Evolutionary conservation across 2,888 invertebrate genomes (phyloP).

Genomic region (Latrodectus elegans): DNA sequence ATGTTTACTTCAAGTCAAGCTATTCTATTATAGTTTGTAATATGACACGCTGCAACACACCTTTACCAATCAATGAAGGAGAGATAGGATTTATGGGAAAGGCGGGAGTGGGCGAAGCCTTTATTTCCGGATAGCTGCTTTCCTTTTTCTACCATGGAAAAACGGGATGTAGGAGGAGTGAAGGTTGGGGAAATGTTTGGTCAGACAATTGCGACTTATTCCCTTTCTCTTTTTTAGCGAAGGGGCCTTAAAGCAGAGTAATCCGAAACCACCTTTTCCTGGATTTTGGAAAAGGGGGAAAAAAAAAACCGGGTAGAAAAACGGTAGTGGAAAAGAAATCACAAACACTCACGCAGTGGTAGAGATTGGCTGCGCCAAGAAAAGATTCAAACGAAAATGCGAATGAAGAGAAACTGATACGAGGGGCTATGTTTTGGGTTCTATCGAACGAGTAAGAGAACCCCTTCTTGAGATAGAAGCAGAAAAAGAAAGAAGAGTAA

Average conservation of each 20-base stretch:
- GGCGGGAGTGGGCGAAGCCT: background rate
- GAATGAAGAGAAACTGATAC: slow-evolving; percentile 55
- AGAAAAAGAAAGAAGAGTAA: slow-evolving; percentile 15
- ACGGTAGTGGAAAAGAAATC: slow-evolving; percentile 17
- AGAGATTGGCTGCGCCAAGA: background rate
- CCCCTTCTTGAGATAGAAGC: slow-evolving; percentile 9
- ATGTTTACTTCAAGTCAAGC: too few relatives aligned
- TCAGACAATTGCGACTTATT: slow-evolving; percentile 29
- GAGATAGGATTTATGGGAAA: background rate
- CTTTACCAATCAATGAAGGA: background rate
- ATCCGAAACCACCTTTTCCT: slow-evolving; percentile 45
- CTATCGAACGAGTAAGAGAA: slow-evolving; percentile 8
- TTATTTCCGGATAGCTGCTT: slow-evolving; percentile 22
- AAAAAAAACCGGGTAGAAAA: background rate
- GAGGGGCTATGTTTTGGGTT: slow-evolving; percentile 12
- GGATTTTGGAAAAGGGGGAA: slow-evolving; percentile 12
- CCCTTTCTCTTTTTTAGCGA: slow-evolving; percentile 5
- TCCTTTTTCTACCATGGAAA: background rate
- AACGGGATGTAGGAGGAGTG: background rate
- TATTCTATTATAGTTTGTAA: too few relatives aligned
- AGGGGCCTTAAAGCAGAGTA: slow-evolving; percentile 34
- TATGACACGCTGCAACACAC: background rate
- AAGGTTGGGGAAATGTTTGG: background rate
- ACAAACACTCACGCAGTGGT: slow-evolving; percentile 33
- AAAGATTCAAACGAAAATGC: slow-evolving; percentile 50